phyloP scores from a whole-genome alignment of 1,140 invertebrate genomes.

The Amyelois transitella region DNA sequence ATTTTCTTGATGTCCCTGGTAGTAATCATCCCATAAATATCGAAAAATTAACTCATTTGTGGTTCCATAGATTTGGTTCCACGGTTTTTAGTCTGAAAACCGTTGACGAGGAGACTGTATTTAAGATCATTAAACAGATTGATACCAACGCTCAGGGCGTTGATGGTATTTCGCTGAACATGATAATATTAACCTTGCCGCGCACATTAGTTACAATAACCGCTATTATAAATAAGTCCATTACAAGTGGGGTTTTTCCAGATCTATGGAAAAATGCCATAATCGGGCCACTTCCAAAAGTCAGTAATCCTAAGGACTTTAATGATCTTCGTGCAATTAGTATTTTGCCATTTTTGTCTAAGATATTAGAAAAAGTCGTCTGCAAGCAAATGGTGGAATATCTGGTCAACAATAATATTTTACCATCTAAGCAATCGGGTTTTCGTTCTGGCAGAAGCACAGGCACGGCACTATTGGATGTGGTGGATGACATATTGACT shows the following conservation, averaged over 20 bases:
- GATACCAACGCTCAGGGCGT: constrained; percentile 4
- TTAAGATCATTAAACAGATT: constrained; percentile 3
- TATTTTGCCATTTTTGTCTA: constrained; percentile 10
- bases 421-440: neutral
- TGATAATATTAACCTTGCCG: constrained; percentile 7
- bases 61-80: too few species aligned
- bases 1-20: constrained; percentile 6
- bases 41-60: too few species aligned
- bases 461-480: neutral
- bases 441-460: neutral
- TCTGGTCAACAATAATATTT: neutral
- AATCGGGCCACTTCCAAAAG: constrained; percentile 9
- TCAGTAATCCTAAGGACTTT: neutral
- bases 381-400: neutral
- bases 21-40: neutral
- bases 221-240: constrained; percentile 6
- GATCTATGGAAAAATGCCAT: constrained; percentile 6
- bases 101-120: neutral
- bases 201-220: constrained; percentile 3
- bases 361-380: constrained; percentile 7
- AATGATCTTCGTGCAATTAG: constrained; percentile 9
- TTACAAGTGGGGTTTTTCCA: constrained; percentile 3
- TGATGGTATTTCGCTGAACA: constrained; percentile 7
- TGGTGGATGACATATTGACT: neutral
- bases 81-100: neutral